Base-by-base conservation (phyloP, 2,888 invertebrate genomes). In the Stictocephala bisonia region DNA sequence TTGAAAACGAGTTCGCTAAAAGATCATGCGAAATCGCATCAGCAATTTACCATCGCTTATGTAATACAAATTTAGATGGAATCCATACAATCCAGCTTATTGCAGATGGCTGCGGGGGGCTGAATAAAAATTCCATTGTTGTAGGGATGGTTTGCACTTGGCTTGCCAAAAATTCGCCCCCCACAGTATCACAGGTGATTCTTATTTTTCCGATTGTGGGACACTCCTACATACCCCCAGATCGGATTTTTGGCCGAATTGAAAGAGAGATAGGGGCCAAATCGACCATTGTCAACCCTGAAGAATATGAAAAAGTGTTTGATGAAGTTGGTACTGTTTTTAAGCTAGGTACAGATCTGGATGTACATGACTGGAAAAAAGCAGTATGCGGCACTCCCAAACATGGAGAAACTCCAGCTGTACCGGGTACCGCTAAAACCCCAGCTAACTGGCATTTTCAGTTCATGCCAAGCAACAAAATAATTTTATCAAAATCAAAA, bases 21-120 rank as follows among this genome's bases (percentile, higher is more conserved):
- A 79, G 80, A 13, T 79, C 81, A 6, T 80, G 81, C 74, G 77
- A 81, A 77, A 81, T 83, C 56, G 74, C 80, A 6, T 81, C 81
- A 7, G 79, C 80, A 22, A 75, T 82, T 24, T 79, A 74, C 44
- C 74, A 80, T 71, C 50, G 74, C n/a, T 26, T 58, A n/a, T 71
- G 71, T n/a, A 60, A 13, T 11, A 71, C 41, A 2, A 48, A 29
- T 24, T 26, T 71, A 18, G 50, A 71, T 15, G 41, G 41, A 11
- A 26, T 71, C 48, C 15, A 48, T n/a, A 44, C 64, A 48, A 60
- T 64, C 27, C 60, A 71, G 48, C 71, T 71, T 60, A 53, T 75
- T n/a, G 64, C 70, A 18, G 73, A 75, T 51, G 64, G 71, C 1
- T 71, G 71, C 31, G 71, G 71, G 18, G 48, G 64, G 20, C 24